Evolutionary conservation across 2,888 invertebrate genomes (phyloP).

Genomic region (Arrhopalites spinosus): DNA sequence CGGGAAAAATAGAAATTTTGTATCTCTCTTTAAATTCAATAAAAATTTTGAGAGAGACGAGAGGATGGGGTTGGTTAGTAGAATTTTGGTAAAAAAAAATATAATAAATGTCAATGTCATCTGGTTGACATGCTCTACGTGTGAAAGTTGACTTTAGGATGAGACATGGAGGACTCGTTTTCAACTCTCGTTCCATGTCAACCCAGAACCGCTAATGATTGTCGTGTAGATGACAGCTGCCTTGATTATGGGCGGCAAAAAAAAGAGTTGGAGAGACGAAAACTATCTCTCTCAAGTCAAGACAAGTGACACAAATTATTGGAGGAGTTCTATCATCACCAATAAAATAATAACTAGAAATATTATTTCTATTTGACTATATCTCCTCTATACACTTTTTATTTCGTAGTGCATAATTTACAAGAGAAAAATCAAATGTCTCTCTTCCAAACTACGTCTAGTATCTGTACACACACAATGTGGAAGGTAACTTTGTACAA

Average conservation of each 20-base stretch:
- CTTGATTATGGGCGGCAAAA: slow-evolving; percentile 37
- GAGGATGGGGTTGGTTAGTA: slow-evolving; percentile 8
- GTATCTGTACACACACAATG: too few species aligned
- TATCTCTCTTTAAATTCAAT: background rate
- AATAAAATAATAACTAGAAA: slow-evolving; percentile 31
- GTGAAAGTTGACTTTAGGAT: slow-evolving; percentile 48
- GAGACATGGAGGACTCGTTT: background rate
- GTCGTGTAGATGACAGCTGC: slow-evolving; percentile 48
- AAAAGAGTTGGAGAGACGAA: too few species aligned
- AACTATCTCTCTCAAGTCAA: slow-evolving; percentile 8
- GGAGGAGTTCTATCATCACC: slow-evolving; percentile 49
- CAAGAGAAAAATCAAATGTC: too few species aligned
- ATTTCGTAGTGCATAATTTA: too few species aligned
- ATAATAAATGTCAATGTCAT: slow-evolving; percentile 47
- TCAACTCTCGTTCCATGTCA: slow-evolving; percentile 35
- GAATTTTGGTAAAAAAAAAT: slow-evolving; percentile 3
- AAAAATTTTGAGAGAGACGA: background rate
- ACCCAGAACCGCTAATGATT: slow-evolving; percentile 55
- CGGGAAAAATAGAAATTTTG: too few species aligned
- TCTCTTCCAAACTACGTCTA: too few species aligned
- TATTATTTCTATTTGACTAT: slow-evolving; percentile 24
- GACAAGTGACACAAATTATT: slow-evolving; percentile 54
- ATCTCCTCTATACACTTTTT: too few species aligned
- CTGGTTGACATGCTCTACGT: slow-evolving; percentile 53
- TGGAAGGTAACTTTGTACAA: too few species aligned